These are phyloP conservation scores for Channallabes apus DNA, from an alignment of 2,797 vertebrate species.

Conservation along the genomic window DNA sequence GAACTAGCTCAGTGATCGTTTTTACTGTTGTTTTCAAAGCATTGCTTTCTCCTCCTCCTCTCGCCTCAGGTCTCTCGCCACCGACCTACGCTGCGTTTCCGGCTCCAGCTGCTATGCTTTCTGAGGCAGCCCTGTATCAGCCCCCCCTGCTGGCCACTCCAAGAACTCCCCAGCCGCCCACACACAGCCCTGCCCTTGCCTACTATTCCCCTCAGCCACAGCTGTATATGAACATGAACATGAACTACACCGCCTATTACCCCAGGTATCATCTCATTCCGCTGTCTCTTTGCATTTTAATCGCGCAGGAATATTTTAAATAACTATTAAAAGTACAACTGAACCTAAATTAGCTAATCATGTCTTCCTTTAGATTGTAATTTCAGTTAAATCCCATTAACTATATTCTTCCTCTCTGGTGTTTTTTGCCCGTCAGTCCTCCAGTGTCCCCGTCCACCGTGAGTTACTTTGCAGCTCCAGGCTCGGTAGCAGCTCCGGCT, in stretches of 20 bases:
- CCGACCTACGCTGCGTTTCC: constrained; percentile 90
- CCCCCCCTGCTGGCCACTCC: constrained; percentile 85
- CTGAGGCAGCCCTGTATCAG: constrained; percentile 87
- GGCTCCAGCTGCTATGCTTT: constrained; percentile 81
- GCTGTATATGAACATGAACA: constrained; percentile 97
- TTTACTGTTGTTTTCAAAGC: not conserved
- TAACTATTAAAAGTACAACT: too few species aligned
- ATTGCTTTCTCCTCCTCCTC: constrained; percentile 27
- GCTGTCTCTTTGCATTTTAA: not conserved
- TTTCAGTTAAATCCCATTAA: not conserved
- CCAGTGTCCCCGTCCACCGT: constrained; percentile 92
- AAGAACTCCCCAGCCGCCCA: constrained; percentile 76
- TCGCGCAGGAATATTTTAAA: too few species aligned
- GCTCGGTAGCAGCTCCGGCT: constrained; percentile 77
- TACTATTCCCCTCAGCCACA: constrained; percentile 92
- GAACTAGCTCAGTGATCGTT: not conserved
- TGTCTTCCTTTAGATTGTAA: not conserved
- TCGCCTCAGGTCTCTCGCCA: constrained; percentile 85
- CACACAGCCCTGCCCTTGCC: constrained; percentile 79
- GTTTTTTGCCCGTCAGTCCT: constrained; percentile 70
- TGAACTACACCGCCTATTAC: constrained; percentile 97
- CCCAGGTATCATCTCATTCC: constrained; percentile 77
- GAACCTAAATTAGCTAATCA: too few species aligned
- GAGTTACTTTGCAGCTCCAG: constrained; percentile 86
- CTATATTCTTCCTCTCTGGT: not conserved